A percentile compares a stretch with the other conserved stretches of the same genome.
Evolutionary conservation across 2,113 vertebrate species (phyloP).

Genomic region (Aythya baeri): DNA sequence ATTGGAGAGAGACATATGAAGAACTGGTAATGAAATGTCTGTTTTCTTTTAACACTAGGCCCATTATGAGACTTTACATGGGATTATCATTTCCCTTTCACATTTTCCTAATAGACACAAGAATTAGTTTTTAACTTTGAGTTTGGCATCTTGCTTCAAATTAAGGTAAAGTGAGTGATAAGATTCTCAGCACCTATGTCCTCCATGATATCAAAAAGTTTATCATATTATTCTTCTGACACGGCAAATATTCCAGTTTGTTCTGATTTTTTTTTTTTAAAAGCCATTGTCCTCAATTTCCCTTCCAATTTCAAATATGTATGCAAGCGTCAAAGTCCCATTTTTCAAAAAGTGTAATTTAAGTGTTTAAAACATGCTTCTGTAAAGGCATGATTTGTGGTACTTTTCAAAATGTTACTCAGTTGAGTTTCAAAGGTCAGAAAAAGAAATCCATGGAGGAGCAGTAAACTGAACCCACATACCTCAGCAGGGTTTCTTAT

Average conservation of each 20-base stretch:
- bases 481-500: constrained; percentile 40
- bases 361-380: not conserved
- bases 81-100: not conserved
- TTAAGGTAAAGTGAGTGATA: not conserved
- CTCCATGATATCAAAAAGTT: not conserved
- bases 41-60: not conserved
- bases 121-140: not conserved
- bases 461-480: constrained; percentile 11
- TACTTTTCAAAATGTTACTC: constrained; percentile 35
- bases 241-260: not conserved
- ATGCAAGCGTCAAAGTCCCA: not conserved
- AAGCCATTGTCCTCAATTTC: not conserved
- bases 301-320: not conserved
- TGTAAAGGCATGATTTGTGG: constrained; percentile 47
- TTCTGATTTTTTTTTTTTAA: not conserved
- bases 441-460: constrained; percentile 21
- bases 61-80: not conserved
- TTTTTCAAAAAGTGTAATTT: not conserved
- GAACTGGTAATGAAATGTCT: not conserved
- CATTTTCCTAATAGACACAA: not conserved
- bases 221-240: not conserved
- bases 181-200: not conserved
- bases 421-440: constrained; percentile 43
- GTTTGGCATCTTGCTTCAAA: not conserved
- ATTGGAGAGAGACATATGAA: not conserved